Evolutionary conservation across 2,113 vertebrate genomes (phyloP).

Genomic region (Malaclemys terrapin): DNA sequence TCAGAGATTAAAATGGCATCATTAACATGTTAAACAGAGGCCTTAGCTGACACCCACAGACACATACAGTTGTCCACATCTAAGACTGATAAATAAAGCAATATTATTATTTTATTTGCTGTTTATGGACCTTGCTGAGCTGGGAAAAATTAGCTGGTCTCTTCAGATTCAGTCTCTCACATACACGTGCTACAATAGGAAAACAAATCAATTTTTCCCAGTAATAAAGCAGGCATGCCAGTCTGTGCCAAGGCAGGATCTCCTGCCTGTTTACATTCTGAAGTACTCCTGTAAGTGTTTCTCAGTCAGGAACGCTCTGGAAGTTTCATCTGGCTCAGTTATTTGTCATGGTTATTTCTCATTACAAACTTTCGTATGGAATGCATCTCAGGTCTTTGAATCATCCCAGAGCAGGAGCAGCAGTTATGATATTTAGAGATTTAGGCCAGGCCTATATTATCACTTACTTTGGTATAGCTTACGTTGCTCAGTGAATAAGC

Average conservation of each 20-base stretch:
- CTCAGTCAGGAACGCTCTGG: slow-evolving; percentile 39
- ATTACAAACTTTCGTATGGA: slow-evolving; percentile 63
- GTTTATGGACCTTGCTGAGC: neutral
- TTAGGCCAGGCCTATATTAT: too few species aligned
- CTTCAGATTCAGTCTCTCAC: too few species aligned
- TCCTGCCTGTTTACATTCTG: slow-evolving; percentile 38
- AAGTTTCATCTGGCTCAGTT: slow-evolving; percentile 57
- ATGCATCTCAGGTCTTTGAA: slow-evolving; percentile 63
- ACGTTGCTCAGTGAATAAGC: too few species aligned
- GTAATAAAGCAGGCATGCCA: slow-evolving; percentile 63
- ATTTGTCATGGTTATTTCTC: slow-evolving; percentile 30
- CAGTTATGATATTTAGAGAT: neutral
- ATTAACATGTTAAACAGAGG: too few species aligned
- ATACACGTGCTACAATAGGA: slow-evolving; percentile 17
- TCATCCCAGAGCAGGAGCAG: slow-evolving; percentile 47
- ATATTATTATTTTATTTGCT: neutral
- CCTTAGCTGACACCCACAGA: slow-evolving; percentile 22
- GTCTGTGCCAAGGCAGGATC: slow-evolving; percentile 42
- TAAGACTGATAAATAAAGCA: neutral
- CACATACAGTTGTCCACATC: slow-evolving; percentile 30
- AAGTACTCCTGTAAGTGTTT: neutral
- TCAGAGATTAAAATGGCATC: neutral
- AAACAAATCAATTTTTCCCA: slow-evolving; percentile 63
- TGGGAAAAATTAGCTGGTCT: neutral
- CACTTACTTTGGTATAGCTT: too few species aligned